phyloP scores from a whole-genome alignment of 2,113 vertebrate genomes.

The Lipophrys pholis region DNA sequence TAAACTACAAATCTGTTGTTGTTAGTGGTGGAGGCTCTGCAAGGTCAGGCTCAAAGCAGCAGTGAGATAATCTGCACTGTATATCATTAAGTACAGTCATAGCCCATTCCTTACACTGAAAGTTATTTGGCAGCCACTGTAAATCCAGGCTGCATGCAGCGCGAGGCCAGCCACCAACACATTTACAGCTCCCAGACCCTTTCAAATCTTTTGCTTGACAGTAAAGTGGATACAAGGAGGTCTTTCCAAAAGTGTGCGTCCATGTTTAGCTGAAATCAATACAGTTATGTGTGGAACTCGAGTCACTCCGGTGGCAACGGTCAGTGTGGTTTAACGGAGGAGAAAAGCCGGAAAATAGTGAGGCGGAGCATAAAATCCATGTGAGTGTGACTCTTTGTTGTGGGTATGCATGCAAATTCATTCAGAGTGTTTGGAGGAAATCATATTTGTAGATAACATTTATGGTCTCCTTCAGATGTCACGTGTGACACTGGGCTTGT shows the following conservation, averaged over 20 bases:
- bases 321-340: constrained; percentile 15
- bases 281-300: constrained; percentile 71
- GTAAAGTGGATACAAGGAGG: constrained; percentile 33
- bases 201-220: constrained; percentile 55
- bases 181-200: constrained; percentile 48
- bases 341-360: constrained; percentile 31
- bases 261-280: constrained; percentile 75
- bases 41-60: constrained; percentile 41
- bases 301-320: constrained; percentile 45
- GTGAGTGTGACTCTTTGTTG: constrained; percentile 34
- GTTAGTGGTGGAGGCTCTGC: not conserved
- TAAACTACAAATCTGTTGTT: not conserved
- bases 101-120: constrained; percentile 32
- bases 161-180: constrained; percentile 38
- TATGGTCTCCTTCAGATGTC: constrained; percentile 42
- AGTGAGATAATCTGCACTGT: constrained; percentile 9
- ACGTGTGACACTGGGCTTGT: constrained; percentile 23
- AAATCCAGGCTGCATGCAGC: constrained; percentile 41
- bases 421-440: constrained; percentile 10
- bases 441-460: not conserved
- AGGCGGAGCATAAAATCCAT: constrained; percentile 32
- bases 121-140: constrained; percentile 50
- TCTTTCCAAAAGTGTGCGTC: constrained; percentile 49
- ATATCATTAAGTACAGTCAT: constrained; percentile 14
- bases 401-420: constrained; percentile 21